Conservation (phyloP, 2,797 vertebrate genomes). For the Chrysocyon brachyurus region DNA sequence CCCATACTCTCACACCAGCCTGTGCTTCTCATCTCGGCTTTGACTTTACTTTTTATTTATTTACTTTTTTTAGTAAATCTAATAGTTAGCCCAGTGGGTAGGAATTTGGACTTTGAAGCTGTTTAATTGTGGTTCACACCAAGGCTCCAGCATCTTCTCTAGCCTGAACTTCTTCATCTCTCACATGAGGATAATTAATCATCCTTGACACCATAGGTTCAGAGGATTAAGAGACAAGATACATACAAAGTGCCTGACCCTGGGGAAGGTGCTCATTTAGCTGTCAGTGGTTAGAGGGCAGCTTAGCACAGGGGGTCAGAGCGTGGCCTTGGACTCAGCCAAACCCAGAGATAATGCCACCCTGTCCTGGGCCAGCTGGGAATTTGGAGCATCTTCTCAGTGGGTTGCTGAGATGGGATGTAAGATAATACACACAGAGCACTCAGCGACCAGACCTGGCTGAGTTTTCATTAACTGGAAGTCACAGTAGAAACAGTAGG, state of each 20-base stretch:
- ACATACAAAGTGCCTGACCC: not conserved
- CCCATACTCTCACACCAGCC: not conserved
- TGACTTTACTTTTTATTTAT: not conserved
- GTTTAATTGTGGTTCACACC: not conserved
- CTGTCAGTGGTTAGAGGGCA: not conserved
- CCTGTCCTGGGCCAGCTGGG: not conserved
- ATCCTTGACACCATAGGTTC: not conserved
- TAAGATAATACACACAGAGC: not conserved
- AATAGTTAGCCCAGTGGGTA: not conserved
- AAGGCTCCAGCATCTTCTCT: not conserved
- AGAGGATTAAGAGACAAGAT: not conserved
- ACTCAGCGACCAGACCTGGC: not conserved
- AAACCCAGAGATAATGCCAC: not conserved
- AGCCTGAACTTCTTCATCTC: not conserved
- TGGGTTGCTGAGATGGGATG: not conserved
- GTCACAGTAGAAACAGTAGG: not conserved
- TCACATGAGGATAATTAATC: not conserved
- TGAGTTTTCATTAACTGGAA: not conserved
- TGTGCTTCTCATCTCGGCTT: not conserved
- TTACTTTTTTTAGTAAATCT: not conserved
- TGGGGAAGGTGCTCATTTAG: not conserved
- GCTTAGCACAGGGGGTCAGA: not conserved
- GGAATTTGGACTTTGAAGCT: not conserved
- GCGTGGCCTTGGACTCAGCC: not conserved
- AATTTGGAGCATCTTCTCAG: not conserved